Base-by-base conservation (phyloP, 2,888 invertebrate species). In the Calephelis perditalis region DNA sequence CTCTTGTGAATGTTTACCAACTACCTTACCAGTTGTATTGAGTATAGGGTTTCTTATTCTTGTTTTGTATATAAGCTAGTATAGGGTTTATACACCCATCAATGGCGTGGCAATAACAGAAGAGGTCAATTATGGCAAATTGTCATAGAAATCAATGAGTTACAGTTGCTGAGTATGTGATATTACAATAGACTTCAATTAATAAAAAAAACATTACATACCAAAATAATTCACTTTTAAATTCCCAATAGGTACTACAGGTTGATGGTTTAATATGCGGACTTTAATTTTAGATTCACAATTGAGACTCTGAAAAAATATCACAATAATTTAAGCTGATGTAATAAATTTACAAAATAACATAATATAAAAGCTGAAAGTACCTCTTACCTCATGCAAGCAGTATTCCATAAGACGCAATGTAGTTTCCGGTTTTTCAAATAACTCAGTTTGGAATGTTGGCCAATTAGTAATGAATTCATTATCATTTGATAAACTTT, bases 201-300 rank as follows among this genome's bases (percentile, higher is more conserved):
- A 45, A 47, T 49, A 44, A 54, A 46, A 58, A n/a, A 40, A 56
- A 46, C 56, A 75, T 35, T 75, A 78, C 84, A 87, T 88, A 93
- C 96, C 96, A 85, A 94, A 95, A 71, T 91, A 93, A 78, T 93
- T 94, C 0, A 94, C 93, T 91, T 95, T 94, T 37, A 96, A 83
- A 78, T 94, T 92, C 72, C 93, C 93, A 57, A 96, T 80, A 36
- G 93, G 92, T 54, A 94, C 90, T 2, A 94, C 81, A 43, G 94
- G 93, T 65, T 94, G 92, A 78, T 94, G 94, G 77, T 88, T 88
- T 12, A 85, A 72, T 61, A 84, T 79, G 67, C 87, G 81, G 9
- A 86, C 82, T 76, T 81, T 84, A 54, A 82, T 79, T 75, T 84
- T 89, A 37, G 81, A 79, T 71, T 81, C 85, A 77, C 85, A 84